Percentiles rank a stretch among this genome's conserved stretches.
Evolutionary conservation across 2,113 vertebrate species (phyloP).

Genomic region (Brachyhypopomus occidentalis): DNA sequence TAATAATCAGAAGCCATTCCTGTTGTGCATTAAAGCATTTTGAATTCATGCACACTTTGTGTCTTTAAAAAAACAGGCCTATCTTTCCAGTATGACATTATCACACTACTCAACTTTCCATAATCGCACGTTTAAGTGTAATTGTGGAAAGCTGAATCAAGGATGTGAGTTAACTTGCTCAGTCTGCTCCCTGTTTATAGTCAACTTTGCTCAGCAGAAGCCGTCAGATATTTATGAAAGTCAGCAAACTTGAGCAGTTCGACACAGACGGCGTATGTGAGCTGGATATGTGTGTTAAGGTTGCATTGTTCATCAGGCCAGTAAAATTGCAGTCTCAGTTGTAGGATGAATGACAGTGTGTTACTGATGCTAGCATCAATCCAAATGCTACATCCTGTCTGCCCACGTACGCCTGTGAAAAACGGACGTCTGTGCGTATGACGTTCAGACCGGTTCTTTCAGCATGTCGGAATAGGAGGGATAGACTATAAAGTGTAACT

Average conservation of each 20-base stretch:
- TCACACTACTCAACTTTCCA: too few species aligned
- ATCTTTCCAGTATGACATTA: too few species aligned
- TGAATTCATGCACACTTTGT: not conserved
- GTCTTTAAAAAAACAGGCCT: not conserved
- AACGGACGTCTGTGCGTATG: constrained; percentile 11
- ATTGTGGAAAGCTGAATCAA: not conserved
- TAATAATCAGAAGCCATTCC: not conserved
- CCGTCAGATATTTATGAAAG: not conserved
- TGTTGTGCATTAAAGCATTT: not conserved
- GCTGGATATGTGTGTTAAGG: constrained; percentile 38
- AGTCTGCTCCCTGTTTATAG: constrained; percentile 28
- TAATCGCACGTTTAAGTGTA: too few species aligned
- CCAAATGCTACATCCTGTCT: constrained; percentile 52
- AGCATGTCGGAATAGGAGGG: not conserved
- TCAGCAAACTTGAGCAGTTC: not conserved
- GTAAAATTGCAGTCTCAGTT: constrained; percentile 44
- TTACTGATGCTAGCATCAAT: constrained; percentile 44
- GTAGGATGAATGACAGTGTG: constrained; percentile 51
- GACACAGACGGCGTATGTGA: constrained; percentile 17
- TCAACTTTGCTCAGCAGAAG: not conserved
- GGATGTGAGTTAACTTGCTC: not conserved
- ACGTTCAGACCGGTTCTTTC: constrained; percentile 4
- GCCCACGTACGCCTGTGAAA: constrained; percentile 42
- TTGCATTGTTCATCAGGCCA: constrained; percentile 11
- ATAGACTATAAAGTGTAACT: not conserved